Conservation (phyloP, 2,888 invertebrate species). For the Cosmia pyralina region DNA sequence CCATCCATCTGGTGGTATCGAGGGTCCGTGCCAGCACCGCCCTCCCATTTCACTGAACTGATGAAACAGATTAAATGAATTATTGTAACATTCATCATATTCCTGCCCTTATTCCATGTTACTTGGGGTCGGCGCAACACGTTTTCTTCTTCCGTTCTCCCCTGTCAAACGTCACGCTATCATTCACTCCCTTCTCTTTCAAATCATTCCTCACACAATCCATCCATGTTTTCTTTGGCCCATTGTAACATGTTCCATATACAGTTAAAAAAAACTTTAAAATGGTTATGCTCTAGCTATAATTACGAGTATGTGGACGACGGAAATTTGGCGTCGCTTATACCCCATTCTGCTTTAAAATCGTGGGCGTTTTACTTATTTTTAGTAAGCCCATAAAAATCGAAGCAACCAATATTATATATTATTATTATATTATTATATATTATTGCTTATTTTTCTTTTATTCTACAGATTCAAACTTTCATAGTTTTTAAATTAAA, state of each 20-base stretch:
- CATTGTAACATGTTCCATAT: background rate
- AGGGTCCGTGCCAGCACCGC: conserved; percentile 86
- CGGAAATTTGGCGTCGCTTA: background rate
- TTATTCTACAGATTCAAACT: too few species aligned
- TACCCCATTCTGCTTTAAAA: background rate
- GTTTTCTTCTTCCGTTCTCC: too few species aligned
- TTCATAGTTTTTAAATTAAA: background rate
- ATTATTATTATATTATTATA: too few species aligned
- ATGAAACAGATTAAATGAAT: background rate
- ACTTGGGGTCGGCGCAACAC: too few species aligned
- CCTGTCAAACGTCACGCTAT: too few species aligned
- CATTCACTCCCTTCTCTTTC: too few species aligned
- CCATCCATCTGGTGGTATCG: conserved; percentile 89
- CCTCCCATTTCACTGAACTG: conserved; percentile 89
- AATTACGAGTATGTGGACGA: background rate
- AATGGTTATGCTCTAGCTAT: background rate
- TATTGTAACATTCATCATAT: background rate
- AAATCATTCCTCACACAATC: too few species aligned
- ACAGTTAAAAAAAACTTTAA: too few species aligned
- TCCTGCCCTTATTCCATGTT: too few species aligned
- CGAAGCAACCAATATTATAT: background rate
- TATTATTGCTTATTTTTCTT: too few species aligned
- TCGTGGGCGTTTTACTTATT: background rate
- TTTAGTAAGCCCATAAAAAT: background rate
- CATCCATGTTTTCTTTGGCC: too few species aligned